Base-by-base conservation (phyloP, 1,140 invertebrate genomes). In the Matsumurasca onukii region DNA sequence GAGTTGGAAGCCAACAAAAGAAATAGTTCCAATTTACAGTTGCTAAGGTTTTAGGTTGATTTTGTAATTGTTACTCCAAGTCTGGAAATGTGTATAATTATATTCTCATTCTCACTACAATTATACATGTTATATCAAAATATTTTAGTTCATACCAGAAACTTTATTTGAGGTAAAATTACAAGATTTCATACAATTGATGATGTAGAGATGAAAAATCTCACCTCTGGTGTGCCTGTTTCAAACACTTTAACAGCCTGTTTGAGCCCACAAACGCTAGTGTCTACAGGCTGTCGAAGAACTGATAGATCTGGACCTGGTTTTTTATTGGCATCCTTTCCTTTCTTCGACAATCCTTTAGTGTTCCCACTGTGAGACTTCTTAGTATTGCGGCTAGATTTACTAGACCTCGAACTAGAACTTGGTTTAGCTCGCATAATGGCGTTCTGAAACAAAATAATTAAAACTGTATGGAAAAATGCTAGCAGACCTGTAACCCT, bases 261-360 rank as follows among this genome's bases (percentile, higher is more conserved):
- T 67, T 80, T 79, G 75, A 89, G 83, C 31, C 83, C 84, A 31
- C 84, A 83, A 52, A 87, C 75, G 74, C 85, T 86, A 29, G 84
- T 87, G 24, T 80, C 78, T 72, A 89, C 81, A 24, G 87, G 86
- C 75, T 86, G 86, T 71, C 85, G 81, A 57, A 90, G 77, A 52
- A 86, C 73, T 65, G 86, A 84, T 71, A 85, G 81, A 72, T 78
- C 79, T n/a, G 68, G 45, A 1, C 13, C 2, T 9, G 34, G 2
- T 17, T 52, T 57, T 30, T 59, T 57, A 29, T 59, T 27, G 24
- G n/a, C 1, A 3, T 45, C 62, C 2, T 17, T 24, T 20, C 13
- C 25, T 22, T 25, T 22, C 3, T 65, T 65, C 48, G 15, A 20
- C 9, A 31, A 20, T 31, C n/a, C 25, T 29, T 48, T 65, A 15